Percentiles rank a stretch among this genome's conserved stretches.
These are phyloP conservation scores for Colletes gigas DNA, from an alignment of 1,140 invertebrate genomes.

Conservation along the genomic window DNA sequence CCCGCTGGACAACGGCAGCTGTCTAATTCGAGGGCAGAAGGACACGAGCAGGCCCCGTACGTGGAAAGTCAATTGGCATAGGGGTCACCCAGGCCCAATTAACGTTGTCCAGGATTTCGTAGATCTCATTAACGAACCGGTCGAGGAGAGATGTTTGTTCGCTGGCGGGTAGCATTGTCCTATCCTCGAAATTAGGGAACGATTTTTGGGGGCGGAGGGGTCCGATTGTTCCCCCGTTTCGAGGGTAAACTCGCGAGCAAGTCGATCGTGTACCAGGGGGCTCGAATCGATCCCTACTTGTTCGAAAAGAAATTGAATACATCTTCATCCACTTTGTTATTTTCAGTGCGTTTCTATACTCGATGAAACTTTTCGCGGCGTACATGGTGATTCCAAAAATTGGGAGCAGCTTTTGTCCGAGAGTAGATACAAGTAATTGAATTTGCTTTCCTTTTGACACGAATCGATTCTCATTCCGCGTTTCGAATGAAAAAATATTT, in stretches of 20 bases:
- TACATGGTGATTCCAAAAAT: too few species aligned
- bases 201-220: not conserved
- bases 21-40: conserved; percentile 23
- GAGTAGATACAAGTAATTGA: too few species aligned
- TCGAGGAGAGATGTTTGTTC: conserved; percentile 1
- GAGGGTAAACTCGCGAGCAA: not conserved
- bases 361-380: too few species aligned
- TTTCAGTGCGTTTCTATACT: too few species aligned
- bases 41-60: conserved; percentile 10
- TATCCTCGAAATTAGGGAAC: conserved; percentile 11
- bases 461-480: too few species aligned
- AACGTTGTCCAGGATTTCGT: conserved; percentile 42
- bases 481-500: too few species aligned
- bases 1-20: conserved; percentile 33
- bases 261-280: too few species aligned
- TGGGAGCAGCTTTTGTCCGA: too few species aligned
- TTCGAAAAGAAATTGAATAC: too few species aligned
- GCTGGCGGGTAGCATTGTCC: not conserved
- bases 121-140: conserved; percentile 31
- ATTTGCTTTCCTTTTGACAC: too few species aligned
- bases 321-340: too few species aligned
- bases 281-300: too few species aligned
- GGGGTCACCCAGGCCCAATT: conserved; percentile 19
- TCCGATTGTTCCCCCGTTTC: conserved; percentile 44
- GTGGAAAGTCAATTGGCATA: conserved; percentile 42